Base-by-base conservation (phyloP, 2,888 invertebrate species). In the Microchrysa polita region DNA sequence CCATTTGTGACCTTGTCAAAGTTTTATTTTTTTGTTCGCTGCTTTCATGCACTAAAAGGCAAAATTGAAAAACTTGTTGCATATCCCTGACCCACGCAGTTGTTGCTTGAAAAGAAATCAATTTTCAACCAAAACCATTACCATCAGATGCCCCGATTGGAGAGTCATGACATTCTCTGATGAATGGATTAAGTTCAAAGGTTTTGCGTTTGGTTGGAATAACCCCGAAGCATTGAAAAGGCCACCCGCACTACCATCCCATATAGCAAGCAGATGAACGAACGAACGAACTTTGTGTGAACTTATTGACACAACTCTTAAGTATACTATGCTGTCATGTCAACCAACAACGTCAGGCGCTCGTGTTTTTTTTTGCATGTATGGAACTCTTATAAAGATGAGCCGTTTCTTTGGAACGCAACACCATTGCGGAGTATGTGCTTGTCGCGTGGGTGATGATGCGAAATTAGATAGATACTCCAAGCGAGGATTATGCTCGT, bases 111-210 rank as follows among this genome's bases (percentile, higher is more conserved):
- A 34, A 48, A n/a, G 48, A 48, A 48, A 48, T 48, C 48, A 48
- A 48, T 48, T 48, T 48, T n/a, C 48, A 12, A 48, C 48, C 2
- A n/a, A 48, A n/a, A n/a, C n/a, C n/a, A n/a, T n/a, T n/a, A n/a
- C n/a, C n/a, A n/a, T n/a, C n/a, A n/a, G n/a, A n/a, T n/a, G n/a
- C n/a, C n/a, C 16, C 48, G 48, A 48, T 48, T 48, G 12, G 48
- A 4, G 48, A 48, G 48, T n/a, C 48, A 48, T 48, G 48, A 48
- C 48, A 48, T 48, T n/a, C 48, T 48, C 48, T 48, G 14, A 48
- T 48, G 48, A 48, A 48, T n/a, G 48, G 48, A 48, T 5, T 48
- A 48, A 48, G 48, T 48, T 48, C 48, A 48, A 48, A 48, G 48
- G 48, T 12, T n/a, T 2, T 34, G 7, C n/a, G 12, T 42, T 48